These are phyloP conservation scores for Meles meles DNA, from an alignment of 2,113 vertebrate genomes.

Conservation along the genomic window DNA sequence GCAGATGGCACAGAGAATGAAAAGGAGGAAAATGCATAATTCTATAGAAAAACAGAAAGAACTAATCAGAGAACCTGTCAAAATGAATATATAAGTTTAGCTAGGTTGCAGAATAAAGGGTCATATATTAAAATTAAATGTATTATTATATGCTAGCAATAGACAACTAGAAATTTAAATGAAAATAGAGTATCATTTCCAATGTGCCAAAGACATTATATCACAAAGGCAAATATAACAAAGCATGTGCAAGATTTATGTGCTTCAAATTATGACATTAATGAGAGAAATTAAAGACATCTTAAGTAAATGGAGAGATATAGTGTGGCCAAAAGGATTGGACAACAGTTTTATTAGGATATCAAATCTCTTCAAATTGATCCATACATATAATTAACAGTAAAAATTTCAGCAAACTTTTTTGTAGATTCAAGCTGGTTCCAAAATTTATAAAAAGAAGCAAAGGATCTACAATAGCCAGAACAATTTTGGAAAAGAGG, in stretches of 20 bases:
- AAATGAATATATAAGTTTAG: not conserved
- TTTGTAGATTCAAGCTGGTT: not conserved
- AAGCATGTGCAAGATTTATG: not conserved
- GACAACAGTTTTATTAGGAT: not conserved
- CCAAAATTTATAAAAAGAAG: not conserved
- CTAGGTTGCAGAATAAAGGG: not conserved
- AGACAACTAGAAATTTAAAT: not conserved
- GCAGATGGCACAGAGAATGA: not conserved
- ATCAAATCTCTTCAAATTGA: not conserved
- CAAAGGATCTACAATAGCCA: not conserved
- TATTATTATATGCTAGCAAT: not conserved
- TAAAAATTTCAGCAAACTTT: not conserved
- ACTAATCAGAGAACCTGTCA: not conserved
- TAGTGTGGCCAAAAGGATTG: not conserved
- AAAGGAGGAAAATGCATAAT: not conserved
- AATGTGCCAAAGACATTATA: not conserved
- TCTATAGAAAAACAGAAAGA: not conserved
- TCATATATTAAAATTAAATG: not conserved
- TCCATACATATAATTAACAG: not conserved
- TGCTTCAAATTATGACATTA: not conserved
- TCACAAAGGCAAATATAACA: not conserved
- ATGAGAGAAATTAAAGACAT: not conserved
- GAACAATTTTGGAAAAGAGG: not conserved
- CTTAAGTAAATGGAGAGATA: not conserved
- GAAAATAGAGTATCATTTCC: not conserved